Evolutionary conservation across 64 coral and sea anemone genomes (phyloP).

Genomic region (Acropora tenuis): DNA sequence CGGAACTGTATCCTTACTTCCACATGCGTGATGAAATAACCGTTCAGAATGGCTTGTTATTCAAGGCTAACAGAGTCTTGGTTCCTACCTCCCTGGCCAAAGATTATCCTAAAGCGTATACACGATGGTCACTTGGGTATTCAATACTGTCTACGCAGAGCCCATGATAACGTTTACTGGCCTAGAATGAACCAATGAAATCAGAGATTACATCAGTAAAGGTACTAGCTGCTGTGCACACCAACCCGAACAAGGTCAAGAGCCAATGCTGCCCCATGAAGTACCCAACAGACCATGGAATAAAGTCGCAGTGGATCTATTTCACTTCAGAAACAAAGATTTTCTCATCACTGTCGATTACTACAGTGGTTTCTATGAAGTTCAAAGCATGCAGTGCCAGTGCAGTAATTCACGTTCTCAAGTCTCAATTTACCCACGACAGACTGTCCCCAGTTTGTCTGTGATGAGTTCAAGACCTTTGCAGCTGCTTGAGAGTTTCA

Average conservation of each 20-base stretch:
- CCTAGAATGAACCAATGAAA: slow-evolving; percentile 38
- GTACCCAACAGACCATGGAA: slow-evolving; percentile 33
- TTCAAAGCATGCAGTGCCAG: not conserved
- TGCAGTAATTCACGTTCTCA: not conserved
- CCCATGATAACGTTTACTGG: slow-evolving; percentile 7
- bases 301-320: not conserved
- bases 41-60: not conserved
- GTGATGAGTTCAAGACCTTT: slow-evolving; percentile 32
- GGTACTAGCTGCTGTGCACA: slow-evolving; percentile 29
- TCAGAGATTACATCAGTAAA: slow-evolving; percentile 15
- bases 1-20: not conserved
- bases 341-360: slow-evolving; percentile 42
- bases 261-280: slow-evolving; percentile 43
- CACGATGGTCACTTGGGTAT: slow-evolving; percentile 45
- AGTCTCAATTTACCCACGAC: slow-evolving; percentile 1
- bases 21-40: no score
- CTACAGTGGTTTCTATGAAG: not conserved
- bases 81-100: slow-evolving; percentile 32
- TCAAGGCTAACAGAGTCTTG: not conserved
- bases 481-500: not conserved
- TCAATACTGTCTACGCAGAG: slow-evolving; percentile 1
- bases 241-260: slow-evolving; percentile 35
- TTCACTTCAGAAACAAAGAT: not conserved
- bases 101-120: slow-evolving; percentile 17
- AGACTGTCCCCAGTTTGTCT: not conserved